Percentiles rank a stretch among this genome's conserved stretches.
phyloP scores from a whole-genome alignment of 2,113 vertebrate species.

The Brienomyrus brachyistius region DNA sequence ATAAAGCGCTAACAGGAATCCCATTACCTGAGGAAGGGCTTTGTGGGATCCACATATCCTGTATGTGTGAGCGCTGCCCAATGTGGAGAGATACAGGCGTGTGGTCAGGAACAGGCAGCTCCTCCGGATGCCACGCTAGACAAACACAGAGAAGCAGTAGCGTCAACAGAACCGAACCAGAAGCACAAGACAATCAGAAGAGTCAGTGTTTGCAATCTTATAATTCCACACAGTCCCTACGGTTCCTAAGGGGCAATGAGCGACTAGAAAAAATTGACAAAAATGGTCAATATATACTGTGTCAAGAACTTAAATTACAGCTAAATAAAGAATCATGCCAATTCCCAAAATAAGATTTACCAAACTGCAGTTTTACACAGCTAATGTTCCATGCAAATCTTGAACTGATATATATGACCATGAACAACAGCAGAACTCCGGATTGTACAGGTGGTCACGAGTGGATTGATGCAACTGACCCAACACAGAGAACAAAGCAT shows the following conservation, averaged over 20 bases:
- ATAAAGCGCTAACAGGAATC: background rate
- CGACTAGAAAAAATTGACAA: background rate
- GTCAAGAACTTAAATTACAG: background rate
- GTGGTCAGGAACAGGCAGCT: conserved; percentile 52
- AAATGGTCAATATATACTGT: background rate
- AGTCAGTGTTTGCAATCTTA: background rate
- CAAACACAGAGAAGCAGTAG: background rate
- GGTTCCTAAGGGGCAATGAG: background rate
- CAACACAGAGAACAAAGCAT: background rate
- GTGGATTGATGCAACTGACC: background rate
- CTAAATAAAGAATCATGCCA: background rate
- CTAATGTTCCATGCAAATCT: background rate
- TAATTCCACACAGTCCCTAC: background rate
- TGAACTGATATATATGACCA: background rate
- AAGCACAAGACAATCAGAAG: background rate
- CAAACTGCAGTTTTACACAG: background rate
- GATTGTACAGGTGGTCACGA: background rate
- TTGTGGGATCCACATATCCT: conserved; percentile 44
- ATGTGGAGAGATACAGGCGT: conserved; percentile 43
- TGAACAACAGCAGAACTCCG: background rate
- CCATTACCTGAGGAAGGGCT: conserved; percentile 63
- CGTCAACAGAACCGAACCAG: no score
- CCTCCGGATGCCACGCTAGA: conserved; percentile 66
- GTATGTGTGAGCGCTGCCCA: conserved; percentile 42
- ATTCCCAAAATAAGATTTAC: background rate